Conservation (phyloP, 2,113 vertebrate genomes). For the Mungos mungo region DNA sequence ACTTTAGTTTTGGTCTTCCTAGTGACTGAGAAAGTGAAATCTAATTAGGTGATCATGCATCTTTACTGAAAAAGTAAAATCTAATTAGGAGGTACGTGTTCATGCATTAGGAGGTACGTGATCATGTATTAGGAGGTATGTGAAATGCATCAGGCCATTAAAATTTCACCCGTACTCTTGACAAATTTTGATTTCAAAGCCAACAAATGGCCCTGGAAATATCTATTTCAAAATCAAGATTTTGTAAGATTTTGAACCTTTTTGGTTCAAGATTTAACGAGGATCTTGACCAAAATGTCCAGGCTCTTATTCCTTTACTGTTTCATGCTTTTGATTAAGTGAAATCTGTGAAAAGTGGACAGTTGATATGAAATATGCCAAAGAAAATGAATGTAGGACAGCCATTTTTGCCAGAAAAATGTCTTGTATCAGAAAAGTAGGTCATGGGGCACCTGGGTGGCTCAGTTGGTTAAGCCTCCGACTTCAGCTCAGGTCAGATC, state of each 20-base stretch:
- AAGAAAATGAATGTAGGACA: not conserved
- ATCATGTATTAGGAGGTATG: no score
- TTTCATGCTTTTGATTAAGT: not conserved
- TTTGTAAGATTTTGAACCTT: not conserved
- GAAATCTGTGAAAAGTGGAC: not conserved
- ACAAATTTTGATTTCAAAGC: not conserved
- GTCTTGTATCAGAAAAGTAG: not conserved
- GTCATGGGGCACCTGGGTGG: not conserved
- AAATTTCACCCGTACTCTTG: not conserved
- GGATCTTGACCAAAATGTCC: not conserved
- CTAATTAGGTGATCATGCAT: not conserved
- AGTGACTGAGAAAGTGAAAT: not conserved
- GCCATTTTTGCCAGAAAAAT: not conserved
- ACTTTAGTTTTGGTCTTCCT: not conserved
- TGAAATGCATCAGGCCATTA: no score
- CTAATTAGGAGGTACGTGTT: no score
- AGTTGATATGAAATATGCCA: not conserved
- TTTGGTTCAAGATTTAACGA: not conserved
- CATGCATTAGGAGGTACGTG: no score
- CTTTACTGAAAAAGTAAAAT: not conserved
- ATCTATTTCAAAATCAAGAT: not conserved
- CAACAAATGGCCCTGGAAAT: not conserved
- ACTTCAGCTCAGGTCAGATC: no score
- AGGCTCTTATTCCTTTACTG: not conserved
- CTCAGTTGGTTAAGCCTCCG: no score